Evolutionary conservation across 2,113 vertebrate genomes (phyloP), one percentile per base, ranked within the genome.

Genomic region (Platycercus adscitus): DNA sequence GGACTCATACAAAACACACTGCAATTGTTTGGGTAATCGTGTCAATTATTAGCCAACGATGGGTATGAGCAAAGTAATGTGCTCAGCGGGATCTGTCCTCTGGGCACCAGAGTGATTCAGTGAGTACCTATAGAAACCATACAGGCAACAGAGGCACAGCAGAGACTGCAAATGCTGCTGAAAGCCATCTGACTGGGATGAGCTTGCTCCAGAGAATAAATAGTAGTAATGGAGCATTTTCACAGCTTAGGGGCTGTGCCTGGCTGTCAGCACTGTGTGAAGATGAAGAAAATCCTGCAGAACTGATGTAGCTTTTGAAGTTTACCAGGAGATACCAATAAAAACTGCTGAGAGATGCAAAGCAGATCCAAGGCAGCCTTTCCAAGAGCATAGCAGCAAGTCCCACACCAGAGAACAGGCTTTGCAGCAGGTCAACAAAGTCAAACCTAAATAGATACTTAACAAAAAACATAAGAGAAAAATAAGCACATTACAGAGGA

Each of bases 101-200:
- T 58, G 60, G 43, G 10, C 43, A 39, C 14, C 47, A 24, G 10
- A 0, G 1, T 58, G 64, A 13, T 78, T 71, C 35, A 29, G 0
- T 81, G 33, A 63, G 29, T 47, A 14, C 16, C 4, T 21, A 24
- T 4, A 39, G 68, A 91, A 81, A 31, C 1, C 4, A 26, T 31
- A 20, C 8, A 66, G 23, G 13, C 41, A 70, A 28, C 1, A 31
- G 25, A 78, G 19, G 43, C 10, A 2, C 17, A 21, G 53, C 50
- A 37, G 7, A 63, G 49, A 41, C 68, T 73, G 31, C 12, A 56
- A 53, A n/a, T 2, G 6, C 65, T 89, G 37, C 65, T 81, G 50
- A 66, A 84, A 84, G 39, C 11, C 37, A 11, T 39, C 46, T 50
- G 65, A 26, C 26, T 88, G 21, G 11, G 17, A 75, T n/a, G 60